phyloP scores from a whole-genome alignment of 2,797 vertebrate species.

The Phoebastria nigripes region DNA sequence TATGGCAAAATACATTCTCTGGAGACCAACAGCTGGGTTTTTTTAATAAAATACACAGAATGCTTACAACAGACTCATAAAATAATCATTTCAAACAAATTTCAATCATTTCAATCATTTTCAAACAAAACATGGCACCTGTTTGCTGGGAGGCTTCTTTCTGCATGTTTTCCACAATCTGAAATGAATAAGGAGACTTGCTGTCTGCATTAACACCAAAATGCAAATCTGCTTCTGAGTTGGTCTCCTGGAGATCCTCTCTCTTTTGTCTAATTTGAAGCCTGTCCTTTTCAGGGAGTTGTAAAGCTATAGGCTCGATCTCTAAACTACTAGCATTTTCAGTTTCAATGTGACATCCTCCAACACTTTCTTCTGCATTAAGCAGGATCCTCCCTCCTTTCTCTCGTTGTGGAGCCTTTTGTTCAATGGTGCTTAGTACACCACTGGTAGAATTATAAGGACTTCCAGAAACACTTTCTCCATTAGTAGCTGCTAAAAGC shows the following conservation, averaged over 20 bases:
- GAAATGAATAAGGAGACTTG: neutral
- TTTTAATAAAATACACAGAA: neutral
- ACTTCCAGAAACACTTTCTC: neutral
- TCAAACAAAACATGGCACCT: neutral
- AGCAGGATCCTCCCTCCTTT: neutral
- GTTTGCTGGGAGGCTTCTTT: neutral
- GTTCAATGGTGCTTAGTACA: neutral
- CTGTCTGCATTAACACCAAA: neutral
- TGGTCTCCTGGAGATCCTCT: neutral
- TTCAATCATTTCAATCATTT: neutral
- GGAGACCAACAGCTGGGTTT: neutral
- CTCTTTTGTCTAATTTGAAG: neutral
- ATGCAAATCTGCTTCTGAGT: conserved; percentile 10
- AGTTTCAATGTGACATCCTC: neutral
- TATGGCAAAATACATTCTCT: neutral
- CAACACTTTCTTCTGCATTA: neutral
- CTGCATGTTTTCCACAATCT: neutral
- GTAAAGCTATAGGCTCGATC: neutral
- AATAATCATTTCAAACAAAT: neutral
- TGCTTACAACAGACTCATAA: neutral
- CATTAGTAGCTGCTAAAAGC: neutral
- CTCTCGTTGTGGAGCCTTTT: neutral
- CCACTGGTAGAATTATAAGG: neutral
- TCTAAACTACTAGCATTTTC: neutral
- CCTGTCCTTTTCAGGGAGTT: neutral